Evolutionary conservation across 2,113 vertebrate species (phyloP).

Genomic region (Hydrochoerus hydrochaeris): DNA sequence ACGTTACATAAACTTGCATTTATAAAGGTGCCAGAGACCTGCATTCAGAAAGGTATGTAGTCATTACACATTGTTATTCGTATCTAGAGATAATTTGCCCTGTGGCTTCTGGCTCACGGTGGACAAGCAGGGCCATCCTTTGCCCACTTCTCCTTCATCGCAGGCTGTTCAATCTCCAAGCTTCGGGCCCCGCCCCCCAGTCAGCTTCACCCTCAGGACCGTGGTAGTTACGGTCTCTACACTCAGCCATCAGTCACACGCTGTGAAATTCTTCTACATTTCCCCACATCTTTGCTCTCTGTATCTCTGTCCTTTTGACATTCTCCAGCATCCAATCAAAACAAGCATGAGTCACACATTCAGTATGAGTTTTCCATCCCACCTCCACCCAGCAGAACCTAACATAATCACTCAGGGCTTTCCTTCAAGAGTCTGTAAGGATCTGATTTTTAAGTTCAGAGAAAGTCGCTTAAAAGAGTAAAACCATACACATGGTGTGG

Average conservation of each 20-base stretch:
- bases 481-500: background rate
- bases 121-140: background rate
- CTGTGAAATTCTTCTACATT: background rate
- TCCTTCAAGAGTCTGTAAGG: background rate
- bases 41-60: background rate
- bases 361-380: background rate
- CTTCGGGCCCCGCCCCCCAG: background rate
- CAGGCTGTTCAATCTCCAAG: accelerated
- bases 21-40: background rate
- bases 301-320: background rate
- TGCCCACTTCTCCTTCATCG: no score
- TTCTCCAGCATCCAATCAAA: background rate
- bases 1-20: background rate
- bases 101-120: background rate
- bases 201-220: background rate
- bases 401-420: background rate
- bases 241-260: background rate
- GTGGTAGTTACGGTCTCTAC: background rate
- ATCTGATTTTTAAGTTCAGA: background rate
- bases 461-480: background rate
- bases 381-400: background rate
- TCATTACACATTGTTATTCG: background rate
- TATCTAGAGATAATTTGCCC: background rate
- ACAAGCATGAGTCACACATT: background rate
- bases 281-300: background rate